Evolutionary conservation across 2,888 invertebrate species (phyloP).

Genomic region (Oscheius sp.): DNA sequence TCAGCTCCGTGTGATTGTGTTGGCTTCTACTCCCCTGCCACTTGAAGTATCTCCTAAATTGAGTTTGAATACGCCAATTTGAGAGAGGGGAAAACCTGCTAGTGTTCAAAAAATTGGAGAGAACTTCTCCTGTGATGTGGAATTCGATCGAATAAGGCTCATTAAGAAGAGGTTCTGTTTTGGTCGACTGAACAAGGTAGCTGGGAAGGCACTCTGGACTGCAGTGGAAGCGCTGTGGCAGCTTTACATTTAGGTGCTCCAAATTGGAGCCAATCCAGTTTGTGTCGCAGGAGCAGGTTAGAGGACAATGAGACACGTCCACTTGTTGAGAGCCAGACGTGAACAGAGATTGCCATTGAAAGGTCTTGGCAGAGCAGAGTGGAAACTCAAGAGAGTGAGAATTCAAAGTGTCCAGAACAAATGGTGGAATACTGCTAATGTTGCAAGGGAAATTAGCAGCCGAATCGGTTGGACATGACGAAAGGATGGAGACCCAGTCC

Average conservation of each 20-base stretch:
- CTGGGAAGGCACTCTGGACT: background rate
- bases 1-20: conserved; percentile 34
- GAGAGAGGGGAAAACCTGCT: background rate
- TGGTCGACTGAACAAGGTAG: background rate
- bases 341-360: conserved; percentile 44
- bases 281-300: conserved; percentile 35
- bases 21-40: background rate
- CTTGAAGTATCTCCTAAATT: conserved; percentile 23
- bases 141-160: background rate
- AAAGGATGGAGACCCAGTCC: background rate
- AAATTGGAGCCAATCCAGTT: background rate
- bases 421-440: conserved; percentile 10
- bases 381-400: conserved; percentile 11
- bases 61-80: background rate
- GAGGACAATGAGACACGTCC: conserved; percentile 44
- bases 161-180: background rate
- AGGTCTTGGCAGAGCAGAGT: conserved; percentile 33
- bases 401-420: background rate
- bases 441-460: conserved; percentile 3
- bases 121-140: background rate
- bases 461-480: background rate
- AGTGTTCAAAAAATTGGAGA: background rate
- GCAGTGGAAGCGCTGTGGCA: background rate
- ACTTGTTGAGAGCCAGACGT: conserved; percentile 22
- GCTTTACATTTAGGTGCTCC: conserved; percentile 8